Evolutionary conservation across 2,797 vertebrate genomes (phyloP).

Genomic region (Synanceia verrucosa): DNA sequence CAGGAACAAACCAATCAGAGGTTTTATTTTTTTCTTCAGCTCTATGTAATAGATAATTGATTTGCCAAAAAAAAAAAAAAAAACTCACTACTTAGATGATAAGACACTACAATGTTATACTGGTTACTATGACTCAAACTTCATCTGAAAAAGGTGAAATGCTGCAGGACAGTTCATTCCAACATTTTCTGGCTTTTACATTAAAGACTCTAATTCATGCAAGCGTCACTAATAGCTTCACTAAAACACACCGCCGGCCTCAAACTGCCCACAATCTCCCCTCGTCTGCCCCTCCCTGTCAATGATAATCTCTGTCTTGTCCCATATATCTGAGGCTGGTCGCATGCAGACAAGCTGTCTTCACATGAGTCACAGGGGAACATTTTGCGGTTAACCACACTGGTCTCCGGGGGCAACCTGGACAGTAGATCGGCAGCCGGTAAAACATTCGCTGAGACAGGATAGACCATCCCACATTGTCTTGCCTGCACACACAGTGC

Average conservation of each 20-base stretch:
- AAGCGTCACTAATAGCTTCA: slow-evolving; percentile 63
- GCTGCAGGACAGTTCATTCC: slow-evolving; percentile 30
- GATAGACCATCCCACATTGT: slow-evolving; percentile 53
- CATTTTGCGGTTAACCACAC: slow-evolving; percentile 71
- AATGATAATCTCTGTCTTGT: slow-evolving; percentile 60
- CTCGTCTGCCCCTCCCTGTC: slow-evolving; percentile 41
- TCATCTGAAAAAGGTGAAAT: slow-evolving; percentile 23
- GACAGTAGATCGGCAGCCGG: slow-evolving; percentile 62
- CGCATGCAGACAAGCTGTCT: slow-evolving; percentile 72
- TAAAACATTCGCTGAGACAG: slow-evolving; percentile 64
- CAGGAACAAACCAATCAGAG: slow-evolving; percentile 53
- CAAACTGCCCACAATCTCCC: slow-evolving; percentile 48
- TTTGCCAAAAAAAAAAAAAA: slow-evolving; percentile 35
- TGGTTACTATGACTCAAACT: slow-evolving; percentile 56
- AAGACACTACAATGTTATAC: slow-evolving; percentile 44
- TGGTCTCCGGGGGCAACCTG: slow-evolving; percentile 61
- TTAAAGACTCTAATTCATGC: slow-evolving; percentile 60
- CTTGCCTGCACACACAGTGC: slow-evolving; percentile 48
- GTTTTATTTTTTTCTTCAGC: slow-evolving; percentile 52
- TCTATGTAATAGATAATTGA: slow-evolving; percentile 53
- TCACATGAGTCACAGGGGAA: slow-evolving; percentile 66
- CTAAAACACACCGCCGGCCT: slow-evolving; percentile 48
- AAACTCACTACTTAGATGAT: slow-evolving; percentile 31
- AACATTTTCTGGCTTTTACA: slow-evolving; percentile 43
- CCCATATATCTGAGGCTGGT: slow-evolving; percentile 61